These are phyloP conservation scores for Danio aesculapii DNA, from an alignment of 2,797 vertebrate species.

Conservation along the genomic window DNA sequence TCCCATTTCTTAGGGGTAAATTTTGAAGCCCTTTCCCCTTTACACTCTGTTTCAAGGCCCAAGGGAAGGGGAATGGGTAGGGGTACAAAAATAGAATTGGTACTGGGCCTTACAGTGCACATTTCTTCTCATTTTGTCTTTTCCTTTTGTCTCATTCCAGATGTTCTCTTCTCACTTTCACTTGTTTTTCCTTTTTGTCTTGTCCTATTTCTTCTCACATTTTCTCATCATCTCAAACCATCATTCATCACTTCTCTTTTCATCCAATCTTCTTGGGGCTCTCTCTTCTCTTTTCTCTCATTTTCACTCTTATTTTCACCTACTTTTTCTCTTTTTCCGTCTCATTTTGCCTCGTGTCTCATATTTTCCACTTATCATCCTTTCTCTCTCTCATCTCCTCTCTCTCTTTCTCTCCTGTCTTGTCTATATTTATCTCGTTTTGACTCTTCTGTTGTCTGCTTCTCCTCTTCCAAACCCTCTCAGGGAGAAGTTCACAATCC, in stretches of 20 bases:
- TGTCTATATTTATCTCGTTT: neutral
- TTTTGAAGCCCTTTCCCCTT: too few relatives aligned
- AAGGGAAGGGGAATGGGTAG: too few relatives aligned
- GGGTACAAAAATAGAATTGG: too few relatives aligned
- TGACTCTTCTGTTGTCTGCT: constrained; percentile 3
- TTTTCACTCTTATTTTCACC: neutral
- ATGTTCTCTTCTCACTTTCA: too few relatives aligned
- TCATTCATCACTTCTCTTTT: too few relatives aligned
- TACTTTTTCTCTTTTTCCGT: neutral
- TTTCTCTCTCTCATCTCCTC: neutral
- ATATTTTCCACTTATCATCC: neutral
- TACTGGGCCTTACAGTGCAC: too few relatives aligned
- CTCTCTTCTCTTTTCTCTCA: neutral
- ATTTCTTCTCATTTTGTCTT: neutral
- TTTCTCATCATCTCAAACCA: neutral
- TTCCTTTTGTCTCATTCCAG: too few relatives aligned
- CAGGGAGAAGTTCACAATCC: neutral
- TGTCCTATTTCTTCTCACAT: neutral
- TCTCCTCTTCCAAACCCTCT: constrained; percentile 30
- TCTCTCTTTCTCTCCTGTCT: constrained; percentile 6
- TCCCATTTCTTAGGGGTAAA: too few relatives aligned
- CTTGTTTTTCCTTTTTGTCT: neutral
- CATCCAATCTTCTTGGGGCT: too few relatives aligned
- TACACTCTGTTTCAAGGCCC: too few relatives aligned
- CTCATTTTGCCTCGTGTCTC: too few relatives aligned